Percentiles rank a stretch among this genome's conserved stretches.
These are phyloP conservation scores for Parauchenoglanis ngamensis DNA, from an alignment of 2,797 vertebrate species.

Conservation along the genomic window DNA sequence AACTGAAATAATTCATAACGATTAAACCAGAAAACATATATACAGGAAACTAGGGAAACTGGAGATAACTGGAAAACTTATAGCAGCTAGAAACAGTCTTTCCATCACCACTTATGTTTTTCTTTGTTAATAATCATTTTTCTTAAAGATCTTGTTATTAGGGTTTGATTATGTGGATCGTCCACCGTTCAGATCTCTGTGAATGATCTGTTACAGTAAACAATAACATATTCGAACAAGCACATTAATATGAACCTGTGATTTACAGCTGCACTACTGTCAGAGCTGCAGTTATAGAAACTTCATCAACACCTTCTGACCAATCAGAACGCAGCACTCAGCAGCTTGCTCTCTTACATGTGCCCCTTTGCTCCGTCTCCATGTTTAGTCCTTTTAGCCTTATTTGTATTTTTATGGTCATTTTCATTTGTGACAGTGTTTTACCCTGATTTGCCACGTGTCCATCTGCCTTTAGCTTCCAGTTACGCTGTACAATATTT, in stretches of 20 bases:
- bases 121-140: no score
- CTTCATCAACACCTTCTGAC: not conserved
- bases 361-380: not conserved
- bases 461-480: not conserved
- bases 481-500: not conserved
- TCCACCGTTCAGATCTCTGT: no score
- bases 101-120: not conserved
- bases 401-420: not conserved
- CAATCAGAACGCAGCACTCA: not conserved
- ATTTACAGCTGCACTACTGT: not conserved
- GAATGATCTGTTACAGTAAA: not conserved
- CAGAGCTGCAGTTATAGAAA: not conserved
- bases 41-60: not conserved
- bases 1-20: not conserved
- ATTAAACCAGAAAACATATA: not conserved
- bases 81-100: no score
- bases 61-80: not conserved
- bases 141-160: not conserved
- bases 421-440: not conserved
- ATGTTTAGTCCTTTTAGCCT: not conserved
- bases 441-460: not conserved
- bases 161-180: not conserved
- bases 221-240: not conserved
- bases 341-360: not conserved
- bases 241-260: not conserved